Conservation (phyloP, 2,113 vertebrate species). For the Ramphastos sulfuratus region DNA sequence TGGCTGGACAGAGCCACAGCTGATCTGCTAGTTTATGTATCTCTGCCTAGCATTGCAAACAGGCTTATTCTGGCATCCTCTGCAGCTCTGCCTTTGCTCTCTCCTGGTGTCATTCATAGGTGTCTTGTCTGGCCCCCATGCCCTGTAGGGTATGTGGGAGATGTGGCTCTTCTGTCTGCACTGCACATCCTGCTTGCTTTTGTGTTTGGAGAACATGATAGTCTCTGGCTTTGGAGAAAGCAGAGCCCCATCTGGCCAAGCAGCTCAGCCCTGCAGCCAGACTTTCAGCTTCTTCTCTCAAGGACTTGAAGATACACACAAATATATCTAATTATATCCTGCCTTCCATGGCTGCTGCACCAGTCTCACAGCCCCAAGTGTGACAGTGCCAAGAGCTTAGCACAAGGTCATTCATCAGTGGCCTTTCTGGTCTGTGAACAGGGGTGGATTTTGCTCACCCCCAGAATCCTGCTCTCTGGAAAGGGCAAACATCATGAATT, state of each 20-base stretch:
- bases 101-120: not conserved
- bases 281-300: slow-evolving; percentile 47
- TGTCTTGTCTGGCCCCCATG: not conserved
- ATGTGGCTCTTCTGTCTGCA: not conserved
- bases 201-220: not conserved
- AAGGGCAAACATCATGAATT: not conserved
- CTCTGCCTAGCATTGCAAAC: not conserved
- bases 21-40: not conserved
- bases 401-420: not conserved
- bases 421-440: not conserved
- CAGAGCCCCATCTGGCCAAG: slow-evolving; percentile 19
- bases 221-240: slow-evolving; percentile 1
- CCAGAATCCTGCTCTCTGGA: not conserved
- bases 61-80: not conserved
- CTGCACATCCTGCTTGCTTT: not conserved
- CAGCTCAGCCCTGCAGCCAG: slow-evolving; percentile 12
- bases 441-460: not conserved
- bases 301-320: slow-evolving; percentile 48
- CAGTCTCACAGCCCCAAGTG: not conserved
- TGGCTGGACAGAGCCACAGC: not conserved
- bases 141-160: not conserved
- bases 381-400: not conserved
- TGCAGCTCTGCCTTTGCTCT: not conserved
- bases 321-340: slow-evolving; percentile 67
- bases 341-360: not conserved